Evolutionary conservation across 2,797 vertebrate species (phyloP).

Genomic region (Macropodus opercularis): DNA sequence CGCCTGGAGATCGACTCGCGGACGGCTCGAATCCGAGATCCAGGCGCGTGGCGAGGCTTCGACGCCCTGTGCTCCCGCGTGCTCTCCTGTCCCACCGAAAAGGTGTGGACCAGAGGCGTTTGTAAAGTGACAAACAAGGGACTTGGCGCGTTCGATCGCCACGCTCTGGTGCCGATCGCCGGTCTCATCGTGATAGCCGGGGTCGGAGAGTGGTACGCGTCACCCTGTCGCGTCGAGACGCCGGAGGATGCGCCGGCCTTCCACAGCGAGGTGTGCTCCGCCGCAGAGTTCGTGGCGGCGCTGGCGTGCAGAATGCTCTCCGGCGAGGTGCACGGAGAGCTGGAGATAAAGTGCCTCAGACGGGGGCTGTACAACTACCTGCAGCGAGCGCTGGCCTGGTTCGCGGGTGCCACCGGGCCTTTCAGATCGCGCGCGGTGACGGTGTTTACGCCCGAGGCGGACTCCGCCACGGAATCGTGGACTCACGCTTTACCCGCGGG

Average conservation of each 20-base stretch:
- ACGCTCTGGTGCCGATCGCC: neutral
- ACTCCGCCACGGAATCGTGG: neutral
- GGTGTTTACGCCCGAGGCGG: neutral
- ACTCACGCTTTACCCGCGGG: neutral
- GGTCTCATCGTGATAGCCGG: conserved; percentile 4
- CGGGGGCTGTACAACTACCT: conserved; percentile 11
- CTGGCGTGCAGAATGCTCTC: conserved; percentile 11
- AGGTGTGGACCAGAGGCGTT: conserved; percentile 23
- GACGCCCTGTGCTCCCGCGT: conserved; percentile 15
- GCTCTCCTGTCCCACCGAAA: neutral
- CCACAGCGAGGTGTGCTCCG: neutral
- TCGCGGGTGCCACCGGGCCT: neutral
- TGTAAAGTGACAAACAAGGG: conserved; percentile 23
- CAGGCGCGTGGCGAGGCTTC: neutral
- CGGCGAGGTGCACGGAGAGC: neutral
- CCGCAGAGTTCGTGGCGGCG: accelerated
- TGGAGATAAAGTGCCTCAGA: conserved; percentile 1
- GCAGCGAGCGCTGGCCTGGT: conserved; percentile 1
- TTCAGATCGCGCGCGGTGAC: neutral
- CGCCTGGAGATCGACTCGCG: conserved; percentile 1
- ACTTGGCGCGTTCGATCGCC: neutral
- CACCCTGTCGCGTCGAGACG: too few species aligned
- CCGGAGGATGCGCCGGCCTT: too few species aligned
- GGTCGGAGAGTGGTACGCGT: conserved; percentile 28
- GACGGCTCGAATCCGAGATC: neutral